A percentile compares a stretch with the other conserved stretches of the same genome.
Evolutionary conservation across 2,888 invertebrate genomes (phyloP).

Genomic region (Ophion ventricosus): DNA sequence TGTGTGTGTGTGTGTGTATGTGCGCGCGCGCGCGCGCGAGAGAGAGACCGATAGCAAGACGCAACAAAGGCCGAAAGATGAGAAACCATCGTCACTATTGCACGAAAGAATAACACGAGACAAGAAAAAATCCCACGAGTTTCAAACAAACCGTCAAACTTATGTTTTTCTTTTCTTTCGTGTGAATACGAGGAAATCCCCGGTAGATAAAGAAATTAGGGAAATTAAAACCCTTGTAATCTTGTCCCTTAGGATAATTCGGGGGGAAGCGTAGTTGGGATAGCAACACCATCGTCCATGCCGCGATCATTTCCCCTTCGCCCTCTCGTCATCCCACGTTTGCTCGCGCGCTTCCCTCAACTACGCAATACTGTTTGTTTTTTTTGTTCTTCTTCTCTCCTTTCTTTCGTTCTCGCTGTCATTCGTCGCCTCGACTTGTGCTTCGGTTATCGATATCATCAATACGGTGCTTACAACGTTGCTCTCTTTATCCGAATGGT

Average conservation of each 20-base stretch:
- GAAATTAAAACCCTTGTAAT: constrained; percentile 44
- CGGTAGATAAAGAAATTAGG: constrained; percentile 6
- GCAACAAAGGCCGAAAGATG: constrained; percentile 60
- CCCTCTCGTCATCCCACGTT: constrained; percentile 17
- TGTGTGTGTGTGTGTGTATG: not conserved
- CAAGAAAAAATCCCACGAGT: not conserved
- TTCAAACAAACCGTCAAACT: not conserved
- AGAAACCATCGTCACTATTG: constrained; percentile 71
- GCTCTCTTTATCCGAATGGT: not conserved
- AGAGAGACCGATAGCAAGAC: constrained; percentile 23
- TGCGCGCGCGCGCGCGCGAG: not conserved
- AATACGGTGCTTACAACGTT: not conserved
- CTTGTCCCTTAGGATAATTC: constrained; percentile 54
- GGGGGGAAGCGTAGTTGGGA: constrained; percentile 66
- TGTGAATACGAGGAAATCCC: constrained; percentile 5
- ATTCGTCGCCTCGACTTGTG: constrained; percentile 3
- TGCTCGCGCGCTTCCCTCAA: constrained; percentile 60
- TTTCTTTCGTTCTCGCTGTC: not conserved
- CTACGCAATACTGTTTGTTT: constrained; percentile 70
- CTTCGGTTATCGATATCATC: constrained; percentile 14
- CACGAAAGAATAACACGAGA: constrained; percentile 15
- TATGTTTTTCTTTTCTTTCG: not conserved
- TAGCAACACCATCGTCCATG: constrained; percentile 65
- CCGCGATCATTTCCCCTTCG: constrained; percentile 54
- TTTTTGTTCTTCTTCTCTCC: constrained; percentile 41